Evolutionary conservation across 2,888 invertebrate genomes (phyloP).

Genomic region (Pseudoips prasinana): DNA sequence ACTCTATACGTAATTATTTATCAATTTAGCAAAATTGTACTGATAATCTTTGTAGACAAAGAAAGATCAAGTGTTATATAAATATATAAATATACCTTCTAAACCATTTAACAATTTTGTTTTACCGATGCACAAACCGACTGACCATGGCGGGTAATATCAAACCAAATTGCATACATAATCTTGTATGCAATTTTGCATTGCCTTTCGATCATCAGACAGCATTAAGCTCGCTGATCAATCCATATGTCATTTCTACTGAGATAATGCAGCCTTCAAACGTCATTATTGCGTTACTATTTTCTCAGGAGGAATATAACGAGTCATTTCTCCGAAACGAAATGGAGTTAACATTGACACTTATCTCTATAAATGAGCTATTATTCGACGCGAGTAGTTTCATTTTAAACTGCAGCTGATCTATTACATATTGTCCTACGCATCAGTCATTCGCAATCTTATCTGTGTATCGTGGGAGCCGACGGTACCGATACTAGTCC

Average conservation of each 20-base stretch:
- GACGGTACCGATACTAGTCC: conserved; percentile 36
- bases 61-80: too few relatives aligned
- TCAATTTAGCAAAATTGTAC: too few relatives aligned
- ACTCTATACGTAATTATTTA: too few relatives aligned
- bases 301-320: conserved; percentile 43
- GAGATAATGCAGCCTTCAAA: conserved; percentile 14
- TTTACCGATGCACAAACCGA: too few relatives aligned
- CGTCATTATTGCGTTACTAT: conserved; percentile 34
- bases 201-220: not conserved
- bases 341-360: conserved; percentile 58
- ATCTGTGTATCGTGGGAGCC: conserved; percentile 74
- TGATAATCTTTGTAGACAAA: too few relatives aligned
- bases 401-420: conserved; percentile 60
- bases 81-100: too few relatives aligned
- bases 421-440: conserved; percentile 75
- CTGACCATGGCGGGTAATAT: too few relatives aligned
- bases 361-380: conserved; percentile 74
- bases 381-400: conserved; percentile 57
- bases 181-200: conserved; percentile 1
- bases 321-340: conserved; percentile 44
- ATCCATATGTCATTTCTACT: conserved; percentile 5
- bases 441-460: conserved; percentile 76
- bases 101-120: too few relatives aligned
- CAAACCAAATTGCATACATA: not conserved
- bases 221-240: conserved; percentile 5